Evolutionary conservation across 2,888 invertebrate species (phyloP).

Genomic region (Formica aserva): DNA sequence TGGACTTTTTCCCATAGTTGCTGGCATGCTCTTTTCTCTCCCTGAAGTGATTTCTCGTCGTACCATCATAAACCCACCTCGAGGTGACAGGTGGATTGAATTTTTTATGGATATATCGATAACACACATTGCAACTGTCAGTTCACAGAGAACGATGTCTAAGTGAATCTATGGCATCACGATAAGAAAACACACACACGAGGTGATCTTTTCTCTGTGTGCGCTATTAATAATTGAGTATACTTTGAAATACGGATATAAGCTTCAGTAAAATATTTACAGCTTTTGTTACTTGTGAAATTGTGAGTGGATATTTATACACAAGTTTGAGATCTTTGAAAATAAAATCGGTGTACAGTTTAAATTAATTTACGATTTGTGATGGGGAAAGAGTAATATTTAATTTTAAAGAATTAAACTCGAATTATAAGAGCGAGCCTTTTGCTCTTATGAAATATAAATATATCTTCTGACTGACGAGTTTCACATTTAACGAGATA

Average conservation of each 20-base stretch:
- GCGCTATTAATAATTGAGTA: background rate
- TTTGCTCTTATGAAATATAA: background rate
- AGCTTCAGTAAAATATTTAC: background rate
- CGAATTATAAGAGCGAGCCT: background rate
- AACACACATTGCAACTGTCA: background rate
- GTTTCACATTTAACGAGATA: constrained; percentile 19
- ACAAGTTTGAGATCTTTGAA: background rate
- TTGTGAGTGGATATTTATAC: background rate
- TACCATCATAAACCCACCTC: constrained; percentile 29
- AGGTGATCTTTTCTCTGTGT: background rate
- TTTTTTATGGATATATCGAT: constrained; percentile 18
- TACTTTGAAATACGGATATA: background rate
- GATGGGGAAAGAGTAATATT: background rate
- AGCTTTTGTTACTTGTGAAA: background rate
- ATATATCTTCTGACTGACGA: background rate
- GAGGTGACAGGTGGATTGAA: constrained; percentile 41
- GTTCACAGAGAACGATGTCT: background rate
- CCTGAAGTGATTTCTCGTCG: constrained; percentile 13
- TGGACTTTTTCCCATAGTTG: constrained; percentile 41
- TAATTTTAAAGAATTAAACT: background rate
- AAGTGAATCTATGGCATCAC: background rate
- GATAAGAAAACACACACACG: background rate
- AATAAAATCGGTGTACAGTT: background rate
- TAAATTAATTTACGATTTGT: background rate
- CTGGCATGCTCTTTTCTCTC: constrained; percentile 22